Conservation (phyloP, 2,113 vertebrate genomes). For the Nycticebus coucang region DNA sequence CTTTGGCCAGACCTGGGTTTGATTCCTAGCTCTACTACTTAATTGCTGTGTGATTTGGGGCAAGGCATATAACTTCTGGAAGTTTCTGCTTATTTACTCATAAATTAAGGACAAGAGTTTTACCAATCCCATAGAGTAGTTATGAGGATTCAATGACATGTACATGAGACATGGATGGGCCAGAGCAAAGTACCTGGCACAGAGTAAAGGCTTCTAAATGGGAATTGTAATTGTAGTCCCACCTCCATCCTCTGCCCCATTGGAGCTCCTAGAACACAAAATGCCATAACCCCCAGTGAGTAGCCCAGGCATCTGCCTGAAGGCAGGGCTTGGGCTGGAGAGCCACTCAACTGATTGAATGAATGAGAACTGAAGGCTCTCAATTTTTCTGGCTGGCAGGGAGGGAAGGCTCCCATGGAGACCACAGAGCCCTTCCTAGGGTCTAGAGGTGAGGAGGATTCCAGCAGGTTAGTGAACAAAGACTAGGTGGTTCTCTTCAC, state of each 20-base stretch:
- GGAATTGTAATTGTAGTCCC: neutral
- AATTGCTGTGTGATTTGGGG: neutral
- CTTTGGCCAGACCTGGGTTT: slow-evolving; percentile 33
- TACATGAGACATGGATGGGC: neutral
- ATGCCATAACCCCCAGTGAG: neutral
- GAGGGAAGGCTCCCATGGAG: neutral
- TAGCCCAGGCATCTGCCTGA: neutral
- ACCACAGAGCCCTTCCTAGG: neutral
- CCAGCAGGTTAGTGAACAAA: neutral
- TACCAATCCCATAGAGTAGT: neutral
- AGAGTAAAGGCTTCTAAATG: neutral
- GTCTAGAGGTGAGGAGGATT: neutral
- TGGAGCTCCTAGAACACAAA: neutral
- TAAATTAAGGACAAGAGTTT: slow-evolving; percentile 11
- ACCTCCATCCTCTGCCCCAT: neutral
- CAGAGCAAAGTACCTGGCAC: neutral
- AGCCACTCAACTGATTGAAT: neutral
- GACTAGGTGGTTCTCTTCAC: neutral
- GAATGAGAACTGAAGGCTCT: neutral
- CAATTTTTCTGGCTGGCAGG: neutral
- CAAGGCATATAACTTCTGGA: neutral
- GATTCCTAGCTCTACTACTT: neutral
- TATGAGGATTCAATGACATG: neutral
- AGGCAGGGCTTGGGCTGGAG: neutral
- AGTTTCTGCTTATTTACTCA: slow-evolving; percentile 46